phyloP scores from a whole-genome alignment of 2,113 vertebrate genomes.

The Sander vitreus region DNA sequence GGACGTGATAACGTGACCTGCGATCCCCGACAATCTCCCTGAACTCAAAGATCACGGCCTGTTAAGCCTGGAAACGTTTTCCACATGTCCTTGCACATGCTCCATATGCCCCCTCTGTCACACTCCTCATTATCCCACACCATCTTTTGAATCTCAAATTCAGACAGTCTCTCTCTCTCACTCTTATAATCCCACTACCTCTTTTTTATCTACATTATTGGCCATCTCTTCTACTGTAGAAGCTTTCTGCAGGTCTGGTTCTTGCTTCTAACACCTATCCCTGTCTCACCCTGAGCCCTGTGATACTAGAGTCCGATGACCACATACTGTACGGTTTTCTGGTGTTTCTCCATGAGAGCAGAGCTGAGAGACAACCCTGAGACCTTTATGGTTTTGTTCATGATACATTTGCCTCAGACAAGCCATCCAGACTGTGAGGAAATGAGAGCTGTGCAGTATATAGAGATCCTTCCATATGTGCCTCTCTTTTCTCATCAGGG shows the following conservation, averaged over 20 bases:
- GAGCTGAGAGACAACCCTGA: constrained; percentile 42
- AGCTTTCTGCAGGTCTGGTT: constrained; percentile 52
- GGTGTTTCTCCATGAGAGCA: constrained; percentile 53
- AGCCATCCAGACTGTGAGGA: constrained; percentile 29
- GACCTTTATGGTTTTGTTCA: constrained; percentile 46
- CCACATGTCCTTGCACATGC: constrained; percentile 78
- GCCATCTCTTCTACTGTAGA: constrained; percentile 19
- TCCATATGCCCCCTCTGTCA: constrained; percentile 57
- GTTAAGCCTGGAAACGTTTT: constrained; percentile 78
- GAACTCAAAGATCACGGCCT: constrained; percentile 71
- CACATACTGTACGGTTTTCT: constrained; percentile 32
- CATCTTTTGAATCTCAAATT: constrained; percentile 70
- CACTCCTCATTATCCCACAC: constrained; percentile 74
- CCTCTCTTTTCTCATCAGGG: constrained; percentile 62
- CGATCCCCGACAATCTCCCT: constrained; percentile 61
- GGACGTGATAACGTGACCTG: constrained; percentile 78
- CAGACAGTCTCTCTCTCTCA: constrained; percentile 22
- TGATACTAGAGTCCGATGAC: constrained; percentile 12
- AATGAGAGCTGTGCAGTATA: constrained; percentile 40
- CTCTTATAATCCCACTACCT: constrained; percentile 39
- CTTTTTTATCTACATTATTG: constrained; percentile 30
- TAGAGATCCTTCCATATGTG: constrained; percentile 53
- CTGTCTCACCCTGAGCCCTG: constrained; percentile 27
- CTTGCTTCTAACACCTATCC: constrained; percentile 56
- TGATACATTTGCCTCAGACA: constrained; percentile 36